phyloP scores from a whole-genome alignment of 2,113 vertebrate species.

The Petaurus breviceps region DNA sequence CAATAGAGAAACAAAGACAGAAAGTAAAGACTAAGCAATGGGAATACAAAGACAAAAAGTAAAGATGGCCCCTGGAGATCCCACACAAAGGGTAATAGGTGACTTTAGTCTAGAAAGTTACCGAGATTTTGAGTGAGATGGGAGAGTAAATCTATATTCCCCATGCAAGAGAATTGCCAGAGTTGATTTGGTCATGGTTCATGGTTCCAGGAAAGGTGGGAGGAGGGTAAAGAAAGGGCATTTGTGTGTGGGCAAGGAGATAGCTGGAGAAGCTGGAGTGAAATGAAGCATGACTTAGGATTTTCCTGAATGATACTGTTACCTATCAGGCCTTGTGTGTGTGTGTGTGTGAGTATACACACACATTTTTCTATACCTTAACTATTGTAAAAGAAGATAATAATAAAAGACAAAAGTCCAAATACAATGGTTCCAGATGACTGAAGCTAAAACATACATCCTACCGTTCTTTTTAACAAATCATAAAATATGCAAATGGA shows the following conservation, averaged over 20 bases:
- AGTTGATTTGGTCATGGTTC: not conserved
- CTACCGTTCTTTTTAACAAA: not conserved
- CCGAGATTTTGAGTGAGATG: not conserved
- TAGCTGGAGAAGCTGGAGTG: not conserved
- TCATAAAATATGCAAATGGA: not conserved
- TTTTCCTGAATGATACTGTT: no score
- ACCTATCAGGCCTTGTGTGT: no score
- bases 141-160: not conserved
- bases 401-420: not conserved
- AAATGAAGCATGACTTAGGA: not conserved
- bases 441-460: not conserved
- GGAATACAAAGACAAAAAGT: not conserved
- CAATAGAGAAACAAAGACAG: not conserved
- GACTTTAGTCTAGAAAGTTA: not conserved
- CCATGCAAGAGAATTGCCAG: not conserved
- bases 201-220: not conserved
- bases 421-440: not conserved
- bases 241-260: not conserved
- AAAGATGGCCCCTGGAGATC: not conserved
- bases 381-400: not conserved
- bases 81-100: not conserved
- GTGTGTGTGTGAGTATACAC: no score
- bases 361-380: no score
- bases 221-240: no score
- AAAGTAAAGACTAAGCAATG: not conserved